Evolutionary conservation across 2,113 vertebrate species (phyloP).

Genomic region (Channa argus): DNA sequence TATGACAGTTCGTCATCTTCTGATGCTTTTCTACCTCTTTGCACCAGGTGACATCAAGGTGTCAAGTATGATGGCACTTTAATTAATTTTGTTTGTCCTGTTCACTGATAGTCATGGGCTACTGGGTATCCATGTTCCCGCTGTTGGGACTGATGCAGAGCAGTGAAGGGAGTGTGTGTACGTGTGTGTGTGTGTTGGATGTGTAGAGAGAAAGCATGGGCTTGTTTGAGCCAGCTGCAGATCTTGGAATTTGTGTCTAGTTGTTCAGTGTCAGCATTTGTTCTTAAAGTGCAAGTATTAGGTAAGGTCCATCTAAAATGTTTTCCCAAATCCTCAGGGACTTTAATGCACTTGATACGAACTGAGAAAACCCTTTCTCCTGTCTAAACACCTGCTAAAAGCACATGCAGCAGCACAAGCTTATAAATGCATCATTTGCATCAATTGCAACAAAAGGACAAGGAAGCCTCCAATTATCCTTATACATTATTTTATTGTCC

Average conservation of each 20-base stretch:
- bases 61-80: slow-evolving; percentile 83
- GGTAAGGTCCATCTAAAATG: background rate
- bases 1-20: slow-evolving; percentile 74
- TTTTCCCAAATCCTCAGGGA: background rate
- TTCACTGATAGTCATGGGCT: slow-evolving; percentile 81
- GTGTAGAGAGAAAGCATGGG: background rate
- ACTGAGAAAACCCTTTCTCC: background rate
- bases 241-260: slow-evolving; percentile 15
- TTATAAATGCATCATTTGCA: too few species aligned
- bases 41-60: slow-evolving; percentile 82
- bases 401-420: background rate
- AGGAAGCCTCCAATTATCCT: too few species aligned
- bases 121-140: slow-evolving; percentile 68
- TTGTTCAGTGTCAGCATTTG: slow-evolving; percentile 25
- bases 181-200: slow-evolving; percentile 31
- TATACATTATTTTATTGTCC: too few species aligned
- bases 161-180: slow-evolving; percentile 27
- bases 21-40: slow-evolving; percentile 80
- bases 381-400: background rate
- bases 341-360: background rate
- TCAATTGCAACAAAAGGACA: too few species aligned
- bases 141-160: slow-evolving; percentile 67
- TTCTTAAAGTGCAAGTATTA: background rate
- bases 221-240: slow-evolving; percentile 3
- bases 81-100: slow-evolving; percentile 88